Evolutionary conservation across 2,888 invertebrate genomes (phyloP).

Genomic region (Palloptera scutellata): DNA sequence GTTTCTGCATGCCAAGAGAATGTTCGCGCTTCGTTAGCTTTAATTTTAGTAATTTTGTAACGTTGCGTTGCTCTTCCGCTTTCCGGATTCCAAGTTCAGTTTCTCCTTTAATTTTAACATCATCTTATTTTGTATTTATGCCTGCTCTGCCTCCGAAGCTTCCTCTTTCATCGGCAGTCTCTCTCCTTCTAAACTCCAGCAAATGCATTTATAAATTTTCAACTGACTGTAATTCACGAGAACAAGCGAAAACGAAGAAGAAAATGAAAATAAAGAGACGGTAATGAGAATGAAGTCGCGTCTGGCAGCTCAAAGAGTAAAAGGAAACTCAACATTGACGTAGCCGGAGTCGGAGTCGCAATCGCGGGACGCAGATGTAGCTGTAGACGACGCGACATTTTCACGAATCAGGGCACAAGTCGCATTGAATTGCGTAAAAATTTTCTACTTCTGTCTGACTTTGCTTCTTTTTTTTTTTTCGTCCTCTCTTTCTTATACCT

Average conservation of each 20-base stretch:
- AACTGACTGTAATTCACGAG: background rate
- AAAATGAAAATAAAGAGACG: too few relatives aligned
- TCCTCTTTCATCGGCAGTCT: background rate
- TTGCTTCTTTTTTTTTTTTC: background rate
- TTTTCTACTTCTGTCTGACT: background rate
- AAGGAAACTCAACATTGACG: background rate
- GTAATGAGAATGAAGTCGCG: too few relatives aligned
- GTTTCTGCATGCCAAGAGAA: conserved; percentile 39
- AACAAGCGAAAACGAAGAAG: background rate
- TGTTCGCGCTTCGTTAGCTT: conserved; percentile 59
- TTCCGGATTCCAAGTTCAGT: too few relatives aligned
- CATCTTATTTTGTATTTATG: conserved; percentile 13
- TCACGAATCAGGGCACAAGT: conserved; percentile 28
- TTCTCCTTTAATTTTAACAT: conserved; percentile 41
- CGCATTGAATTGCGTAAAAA: conserved; percentile 1
- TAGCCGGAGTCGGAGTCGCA: background rate
- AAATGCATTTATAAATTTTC: conserved; percentile 9
- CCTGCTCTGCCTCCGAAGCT: background rate
- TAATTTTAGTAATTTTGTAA: conserved; percentile 53
- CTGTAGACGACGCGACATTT: conserved; percentile 25
- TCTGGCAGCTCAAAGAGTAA: background rate
- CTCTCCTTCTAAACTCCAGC: background rate
- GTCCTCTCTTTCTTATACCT: background rate
- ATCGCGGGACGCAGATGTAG: background rate
- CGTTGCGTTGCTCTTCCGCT: too few relatives aligned